Evolutionary conservation across 2,113 vertebrate species (phyloP).

Genomic region (Mormyrus lacerda): DNA sequence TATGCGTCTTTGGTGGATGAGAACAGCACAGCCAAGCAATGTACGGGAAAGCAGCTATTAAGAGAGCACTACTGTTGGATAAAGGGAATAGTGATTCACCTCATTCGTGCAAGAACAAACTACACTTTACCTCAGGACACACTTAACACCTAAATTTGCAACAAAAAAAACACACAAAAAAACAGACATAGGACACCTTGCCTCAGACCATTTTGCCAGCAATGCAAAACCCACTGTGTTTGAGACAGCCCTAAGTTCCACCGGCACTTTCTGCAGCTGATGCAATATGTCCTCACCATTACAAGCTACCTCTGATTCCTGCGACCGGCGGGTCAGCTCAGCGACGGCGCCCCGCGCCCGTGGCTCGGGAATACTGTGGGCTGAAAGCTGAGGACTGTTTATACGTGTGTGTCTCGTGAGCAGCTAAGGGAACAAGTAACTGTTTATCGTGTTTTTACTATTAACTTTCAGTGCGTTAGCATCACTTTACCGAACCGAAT

Average conservation of each 20-base stretch:
- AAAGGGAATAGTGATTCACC: conserved; percentile 39
- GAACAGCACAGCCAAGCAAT: conserved; percentile 24
- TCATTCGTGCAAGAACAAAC: conserved; percentile 43
- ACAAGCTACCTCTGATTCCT: conserved; percentile 90
- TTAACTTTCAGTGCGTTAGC: conserved; percentile 51
- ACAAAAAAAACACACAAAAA: conserved; percentile 30
- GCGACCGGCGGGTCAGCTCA: conserved; percentile 65
- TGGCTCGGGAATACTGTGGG: conserved; percentile 21
- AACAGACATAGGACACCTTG: conserved; percentile 65
- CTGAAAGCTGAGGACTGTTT: conserved; percentile 50
- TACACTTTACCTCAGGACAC: conserved; percentile 77
- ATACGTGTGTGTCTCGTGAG: conserved; percentile 54
- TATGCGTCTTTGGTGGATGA: conserved; percentile 15
- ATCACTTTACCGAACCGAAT: conserved; percentile 44
- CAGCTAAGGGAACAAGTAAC: conserved; percentile 68
- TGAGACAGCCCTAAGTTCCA: conserved; percentile 41
- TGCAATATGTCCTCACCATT: conserved; percentile 77
- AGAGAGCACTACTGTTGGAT: conserved; percentile 40
- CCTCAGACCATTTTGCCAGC: conserved; percentile 48
- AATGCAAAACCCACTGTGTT: conserved; percentile 33
- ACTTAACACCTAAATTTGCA: conserved; percentile 55
- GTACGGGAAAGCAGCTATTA: conserved; percentile 36
- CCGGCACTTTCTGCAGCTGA: conserved; percentile 73
- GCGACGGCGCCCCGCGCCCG: conserved; percentile 43
- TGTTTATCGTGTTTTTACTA: conserved; percentile 63